Conservation (phyloP, 2,888 invertebrate genomes). For the Caenorhabditis plicata region DNA sequence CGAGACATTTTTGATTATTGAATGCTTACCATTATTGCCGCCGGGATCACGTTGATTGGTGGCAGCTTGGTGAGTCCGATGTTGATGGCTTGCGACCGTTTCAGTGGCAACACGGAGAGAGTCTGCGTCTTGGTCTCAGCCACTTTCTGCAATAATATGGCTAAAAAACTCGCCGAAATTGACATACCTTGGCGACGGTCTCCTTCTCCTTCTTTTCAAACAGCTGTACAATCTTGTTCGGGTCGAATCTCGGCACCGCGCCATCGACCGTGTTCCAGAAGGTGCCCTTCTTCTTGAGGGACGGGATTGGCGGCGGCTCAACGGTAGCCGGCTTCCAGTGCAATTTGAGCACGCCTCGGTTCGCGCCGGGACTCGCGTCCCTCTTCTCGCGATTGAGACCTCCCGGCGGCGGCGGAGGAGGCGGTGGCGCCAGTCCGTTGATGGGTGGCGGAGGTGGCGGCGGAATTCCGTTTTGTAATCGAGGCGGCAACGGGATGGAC, state of each 20-base stretch:
- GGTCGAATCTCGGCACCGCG: constrained; percentile 77
- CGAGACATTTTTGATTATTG: background rate
- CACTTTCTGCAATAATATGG: constrained; percentile 30
- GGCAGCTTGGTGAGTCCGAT: constrained; percentile 98
- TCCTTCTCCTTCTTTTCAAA: constrained; percentile 89
- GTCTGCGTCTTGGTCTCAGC: constrained; percentile 77
- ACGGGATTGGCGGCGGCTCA: constrained; percentile 58
- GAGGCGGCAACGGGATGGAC: constrained; percentile 45
- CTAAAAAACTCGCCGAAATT: background rate
- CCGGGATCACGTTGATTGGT: constrained; percentile 93
- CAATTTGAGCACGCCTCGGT: constrained; percentile 76
- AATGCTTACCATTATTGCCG: constrained; percentile 73
- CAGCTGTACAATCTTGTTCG: constrained; percentile 87
- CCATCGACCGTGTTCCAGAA: constrained; percentile 86
- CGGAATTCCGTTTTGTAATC: constrained; percentile 68
- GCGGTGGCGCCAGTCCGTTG: constrained; percentile 42
- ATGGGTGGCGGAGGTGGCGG: constrained; percentile 66
- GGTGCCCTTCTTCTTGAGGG: constrained; percentile 60
- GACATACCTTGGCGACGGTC: constrained; percentile 49
- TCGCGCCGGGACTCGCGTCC: constrained; percentile 48
- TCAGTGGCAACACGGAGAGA: constrained; percentile 85
- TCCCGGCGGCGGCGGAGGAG: constrained; percentile 64
- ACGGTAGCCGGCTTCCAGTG: constrained; percentile 86
- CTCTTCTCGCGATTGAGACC: constrained; percentile 54
- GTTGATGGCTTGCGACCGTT: constrained; percentile 97